Evolutionary conservation across 2,888 invertebrate genomes (phyloP), one percentile per base, ranked within the genome.

Genomic region (Tenthredo notha): DNA sequence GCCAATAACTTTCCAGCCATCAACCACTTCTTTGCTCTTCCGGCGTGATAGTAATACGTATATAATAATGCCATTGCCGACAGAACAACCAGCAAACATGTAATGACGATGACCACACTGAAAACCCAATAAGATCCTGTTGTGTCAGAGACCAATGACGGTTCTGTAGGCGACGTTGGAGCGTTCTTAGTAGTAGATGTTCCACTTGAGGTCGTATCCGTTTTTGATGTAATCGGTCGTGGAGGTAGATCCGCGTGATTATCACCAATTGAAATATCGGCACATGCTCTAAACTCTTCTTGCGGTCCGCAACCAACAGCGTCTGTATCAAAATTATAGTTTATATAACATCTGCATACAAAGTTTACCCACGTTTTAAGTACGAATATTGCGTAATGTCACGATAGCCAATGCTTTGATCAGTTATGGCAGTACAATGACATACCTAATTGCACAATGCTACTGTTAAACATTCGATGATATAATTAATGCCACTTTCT

Each of bases 261-360:
- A 85, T 95, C 95, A 2, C 96, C 96, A 61, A 98, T 96, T 21
- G 96, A 94, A 72, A 98, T 96, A 90, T 98, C 98, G 0, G 98
- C 96, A 88, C 98, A 98, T 0, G 97, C 97, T 29, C 98, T 95
- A 90, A 98, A 98, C 91, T 98, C 97, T 92, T 98, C 98, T 91
- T 98, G 98, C 0, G 97, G 97, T 0, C 98, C 98, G 91, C 98
- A 98, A 0, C 98, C 98, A 0, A 98, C 96, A 0, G 96, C 96
- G 50, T 96, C 97, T 75, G 95, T 12, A 77, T 86, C n/a, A 3
- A 65, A 12, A 61, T 21, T 15, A 43, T 9, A 29, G 15, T 29
- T 67, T 10, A 67, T 10, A 67, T 43, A 43, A 74, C 5, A 74
- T 74, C 40, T 74, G 72, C 29, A 15, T 15, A 12, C 15, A n/a